phyloP scores from a whole-genome alignment of 1,140 invertebrate species.

The Popillia japonica region DNA sequence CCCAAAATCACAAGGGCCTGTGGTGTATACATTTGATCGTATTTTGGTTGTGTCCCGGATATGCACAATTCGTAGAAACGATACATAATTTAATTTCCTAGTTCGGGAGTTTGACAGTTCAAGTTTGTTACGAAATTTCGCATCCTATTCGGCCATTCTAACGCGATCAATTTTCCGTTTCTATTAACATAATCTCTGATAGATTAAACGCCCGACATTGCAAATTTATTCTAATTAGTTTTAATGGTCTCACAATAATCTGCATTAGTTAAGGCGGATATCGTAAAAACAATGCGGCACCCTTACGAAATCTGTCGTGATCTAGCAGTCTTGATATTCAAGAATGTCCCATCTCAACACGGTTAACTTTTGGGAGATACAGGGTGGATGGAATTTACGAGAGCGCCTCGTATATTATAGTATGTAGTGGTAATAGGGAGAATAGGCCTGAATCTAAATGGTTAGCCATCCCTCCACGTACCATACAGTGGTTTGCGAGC shows the following conservation, averaged over 20 bases:
- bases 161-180: neutral
- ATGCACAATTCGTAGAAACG: slow-evolving; percentile 7
- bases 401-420: no score
- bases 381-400: no score
- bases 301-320: no score
- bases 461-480: no score
- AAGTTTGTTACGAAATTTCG: slow-evolving; percentile 22
- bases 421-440: no score
- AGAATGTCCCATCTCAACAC: no score
- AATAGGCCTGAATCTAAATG: no score
- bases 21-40: neutral
- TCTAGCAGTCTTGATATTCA: no score
- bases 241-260: neutral
- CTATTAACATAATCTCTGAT: slow-evolving; percentile 4
- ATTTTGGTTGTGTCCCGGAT: neutral
- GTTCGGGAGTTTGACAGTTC: slow-evolving; percentile 27
- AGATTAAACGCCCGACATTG: slow-evolving; percentile 8
- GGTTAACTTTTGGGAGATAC: no score
- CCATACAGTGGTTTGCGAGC: no score
- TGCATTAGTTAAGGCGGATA: neutral
- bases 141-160: neutral
- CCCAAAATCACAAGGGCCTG: no score
- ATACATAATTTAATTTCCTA: slow-evolving; percentile 23
- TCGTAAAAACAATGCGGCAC: no score
- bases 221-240: slow-evolving; percentile 1